Percentiles rank a stretch among this genome's conserved stretches.
Conservation (phyloP, 2,888 invertebrate species). For the Ornithoptera priamus region DNA sequence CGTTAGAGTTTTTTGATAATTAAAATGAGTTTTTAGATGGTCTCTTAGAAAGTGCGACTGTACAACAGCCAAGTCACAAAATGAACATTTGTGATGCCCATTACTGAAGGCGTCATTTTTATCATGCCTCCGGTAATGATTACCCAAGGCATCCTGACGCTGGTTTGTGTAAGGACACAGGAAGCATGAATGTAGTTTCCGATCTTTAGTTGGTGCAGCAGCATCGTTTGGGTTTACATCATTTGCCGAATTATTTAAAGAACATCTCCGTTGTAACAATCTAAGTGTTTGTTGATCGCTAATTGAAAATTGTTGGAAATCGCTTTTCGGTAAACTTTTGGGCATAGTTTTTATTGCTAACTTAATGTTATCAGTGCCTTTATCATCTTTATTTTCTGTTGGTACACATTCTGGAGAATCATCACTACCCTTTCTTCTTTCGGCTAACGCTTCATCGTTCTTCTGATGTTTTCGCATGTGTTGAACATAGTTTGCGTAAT, state of each 20-base stretch:
- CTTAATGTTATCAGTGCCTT: slow-evolving; percentile 60
- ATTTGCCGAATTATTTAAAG: slow-evolving; percentile 60
- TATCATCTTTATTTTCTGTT: slow-evolving; percentile 52
- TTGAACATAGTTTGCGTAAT: slow-evolving; percentile 90
- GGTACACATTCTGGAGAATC: slow-evolving; percentile 49
- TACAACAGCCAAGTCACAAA: slow-evolving; percentile 90
- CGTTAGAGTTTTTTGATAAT: slow-evolving; percentile 74
- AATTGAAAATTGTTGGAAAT: slow-evolving; percentile 78
- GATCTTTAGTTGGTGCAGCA: slow-evolving; percentile 72
- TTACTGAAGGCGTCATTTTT: slow-evolving; percentile 79
- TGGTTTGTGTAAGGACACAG: slow-evolving; percentile 90
- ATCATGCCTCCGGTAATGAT: slow-evolving; percentile 87
- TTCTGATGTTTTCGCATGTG: slow-evolving; percentile 89
- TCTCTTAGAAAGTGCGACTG: slow-evolving; percentile 87
- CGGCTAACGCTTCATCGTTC: slow-evolving; percentile 83
- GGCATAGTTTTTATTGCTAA: slow-evolving; percentile 75
- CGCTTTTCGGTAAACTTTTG: slow-evolving; percentile 62
- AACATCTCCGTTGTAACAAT: slow-evolving; percentile 77
- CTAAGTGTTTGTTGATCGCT: slow-evolving; percentile 83
- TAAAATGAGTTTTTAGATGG: slow-evolving; percentile 89
- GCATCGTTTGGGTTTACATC: slow-evolving; percentile 62
- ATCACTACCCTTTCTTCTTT: slow-evolving; percentile 66
- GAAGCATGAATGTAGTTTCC: slow-evolving; percentile 84
- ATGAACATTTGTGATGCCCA: slow-evolving; percentile 85
- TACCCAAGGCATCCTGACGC: slow-evolving; percentile 85